Base-by-base conservation (phyloP, 2,113 vertebrate genomes). In the Chionomys nivalis region DNA sequence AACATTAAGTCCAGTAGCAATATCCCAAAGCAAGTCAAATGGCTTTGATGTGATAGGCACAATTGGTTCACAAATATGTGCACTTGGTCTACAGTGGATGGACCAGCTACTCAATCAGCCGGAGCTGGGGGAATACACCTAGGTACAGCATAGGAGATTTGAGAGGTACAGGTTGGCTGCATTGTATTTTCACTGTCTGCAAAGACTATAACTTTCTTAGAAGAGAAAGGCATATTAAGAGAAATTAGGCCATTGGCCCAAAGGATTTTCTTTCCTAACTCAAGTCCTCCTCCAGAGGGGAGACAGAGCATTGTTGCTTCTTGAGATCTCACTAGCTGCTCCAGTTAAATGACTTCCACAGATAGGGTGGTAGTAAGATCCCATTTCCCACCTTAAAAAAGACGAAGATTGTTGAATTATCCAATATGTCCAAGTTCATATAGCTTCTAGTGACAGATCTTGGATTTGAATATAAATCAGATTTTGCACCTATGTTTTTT, bases 11-110 rank as follows among this genome's bases (percentile, higher is more conserved):
- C 21, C 55, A n/a, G 49, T 44, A 88, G 76, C 33, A 61, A 58
- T n/a, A 91, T 65, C 23, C 82, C 14, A 90, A 91, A 95, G 36
- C 58, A 66, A 90, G 47, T 83, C 16, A 93, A 87, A 90, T 23
- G 39, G 76, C 77, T 21, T 63, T 66, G 39, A 19, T 13, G 12
- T 77, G 39, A 52, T 88, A 90, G 36, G 88, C 16, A 82, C 7
- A 73, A 77, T 49, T 24, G 23, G n/a, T 68, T 92, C 73, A 87
- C 23, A 94, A 33, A 3, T 65, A 5, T 33, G 19, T 90, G 9
- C 31, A 42, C 14, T 63, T 19, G 47, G 63, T 39, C 16, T 19
- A 61, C 52, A 81, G 68, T 26, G 66, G 36, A 44, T 75, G 26
- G 78, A 44, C 75, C 33, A 66, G 31, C 9, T 82, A 47, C 39